Percentiles rank a stretch among this genome's conserved stretches.
Evolutionary conservation across 2,888 invertebrate species (phyloP).

Genomic region (Apantesis nais): DNA sequence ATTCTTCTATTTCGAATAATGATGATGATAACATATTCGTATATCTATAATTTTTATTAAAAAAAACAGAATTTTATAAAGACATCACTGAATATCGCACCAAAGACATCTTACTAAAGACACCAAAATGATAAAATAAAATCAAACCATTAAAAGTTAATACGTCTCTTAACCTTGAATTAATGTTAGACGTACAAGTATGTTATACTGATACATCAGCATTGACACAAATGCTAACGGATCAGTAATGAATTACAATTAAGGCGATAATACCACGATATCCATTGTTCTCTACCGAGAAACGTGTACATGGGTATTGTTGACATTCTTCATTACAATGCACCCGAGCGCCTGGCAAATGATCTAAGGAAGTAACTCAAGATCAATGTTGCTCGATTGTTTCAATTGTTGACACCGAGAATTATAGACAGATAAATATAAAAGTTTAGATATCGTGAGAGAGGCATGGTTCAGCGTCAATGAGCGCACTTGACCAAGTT

Average conservation of each 20-base stretch:
- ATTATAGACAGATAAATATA: not conserved
- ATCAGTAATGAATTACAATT: constrained; percentile 36
- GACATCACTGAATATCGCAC: no score
- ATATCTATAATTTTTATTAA: no score
- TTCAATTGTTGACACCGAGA: not conserved
- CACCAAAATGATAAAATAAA: not conserved
- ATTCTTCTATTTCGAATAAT: no score
- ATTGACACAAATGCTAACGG: constrained; percentile 33
- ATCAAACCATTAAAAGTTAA: not conserved
- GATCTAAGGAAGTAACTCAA: constrained; percentile 25
- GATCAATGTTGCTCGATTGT: constrained; percentile 22
- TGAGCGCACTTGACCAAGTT: no score
- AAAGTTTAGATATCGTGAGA: not conserved
- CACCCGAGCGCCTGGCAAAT: constrained; percentile 22
- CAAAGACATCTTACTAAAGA: no score
- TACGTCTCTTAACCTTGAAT: not conserved
- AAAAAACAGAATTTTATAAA: no score
- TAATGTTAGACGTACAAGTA: not conserved
- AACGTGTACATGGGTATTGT: constrained; percentile 33
- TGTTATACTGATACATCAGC: not conserved
- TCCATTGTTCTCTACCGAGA: constrained; percentile 44
- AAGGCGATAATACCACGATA: constrained; percentile 29
- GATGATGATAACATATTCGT: no score
- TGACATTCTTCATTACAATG: constrained; percentile 31
- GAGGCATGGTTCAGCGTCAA: no score